Evolutionary conservation across 2,113 vertebrate genomes (phyloP).

Genomic region (Oreotrochilus melanogaster): DNA sequence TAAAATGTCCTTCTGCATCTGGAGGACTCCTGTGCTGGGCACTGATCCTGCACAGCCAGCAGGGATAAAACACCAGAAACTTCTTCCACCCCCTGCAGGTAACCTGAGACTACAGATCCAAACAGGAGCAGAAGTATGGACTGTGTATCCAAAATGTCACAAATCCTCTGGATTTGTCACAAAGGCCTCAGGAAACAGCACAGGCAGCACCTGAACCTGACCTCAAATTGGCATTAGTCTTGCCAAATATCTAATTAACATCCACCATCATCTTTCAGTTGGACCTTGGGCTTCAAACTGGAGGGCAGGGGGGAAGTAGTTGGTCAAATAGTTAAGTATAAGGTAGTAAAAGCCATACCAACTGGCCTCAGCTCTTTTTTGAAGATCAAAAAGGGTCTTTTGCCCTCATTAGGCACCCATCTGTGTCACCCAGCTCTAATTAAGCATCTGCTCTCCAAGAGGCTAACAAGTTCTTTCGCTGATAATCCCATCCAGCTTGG

Average conservation of each 20-base stretch:
- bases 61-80: not conserved
- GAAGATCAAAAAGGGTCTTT: conserved; percentile 6
- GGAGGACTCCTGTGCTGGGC: not conserved
- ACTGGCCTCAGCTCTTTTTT: not conserved
- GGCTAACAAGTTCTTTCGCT: conserved; percentile 69
- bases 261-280: not conserved
- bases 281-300: not conserved
- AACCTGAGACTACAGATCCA: not conserved
- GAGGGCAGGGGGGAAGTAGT: not conserved
- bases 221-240: not conserved
- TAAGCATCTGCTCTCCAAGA: conserved; percentile 72
- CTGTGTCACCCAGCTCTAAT: conserved; percentile 67
- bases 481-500: conserved; percentile 68
- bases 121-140: not conserved
- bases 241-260: not conserved
- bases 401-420: conserved; percentile 57
- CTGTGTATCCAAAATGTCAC: not conserved
- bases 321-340: not conserved
- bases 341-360: not conserved
- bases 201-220: not conserved
- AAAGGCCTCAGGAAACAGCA: not conserved
- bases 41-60: not conserved
- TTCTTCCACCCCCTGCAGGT: not conserved
- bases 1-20: not conserved
- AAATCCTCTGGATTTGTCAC: too few species aligned